Base-by-base conservation (phyloP, 1,140 invertebrate genomes). In the Hyles euphorbiae region DNA sequence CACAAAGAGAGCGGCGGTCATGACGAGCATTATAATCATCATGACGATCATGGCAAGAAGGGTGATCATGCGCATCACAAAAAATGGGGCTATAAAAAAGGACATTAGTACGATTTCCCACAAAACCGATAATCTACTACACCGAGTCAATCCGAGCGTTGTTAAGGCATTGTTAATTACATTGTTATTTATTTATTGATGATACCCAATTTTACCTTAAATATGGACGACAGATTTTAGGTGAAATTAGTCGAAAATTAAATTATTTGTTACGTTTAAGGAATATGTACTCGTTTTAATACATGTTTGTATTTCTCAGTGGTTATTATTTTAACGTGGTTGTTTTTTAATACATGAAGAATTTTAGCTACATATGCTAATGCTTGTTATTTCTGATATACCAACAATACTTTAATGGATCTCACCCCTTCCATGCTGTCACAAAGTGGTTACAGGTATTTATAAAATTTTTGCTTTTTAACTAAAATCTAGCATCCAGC, bases 31-130 rank as follows among this genome's bases (percentile, higher is more conserved):
- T 79, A 91, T 51, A 90, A 92, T 11, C 91, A 93, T 66, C 91
- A 93, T 60, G 83, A 90, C 34, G 90, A 93, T 62, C 91, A 92
- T 69, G 92, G 90, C 55, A 92, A 93, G 78, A 93, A 93, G 67
- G 92, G 90, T 10, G 91, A 91, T 22, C 89, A 92, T 70, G 85
- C 89, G n/a, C 80, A 86, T 64, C 84, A 88, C 57, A 88, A 90
- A 68, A 89, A 90, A 58, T 88, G 86, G 51, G 91, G 90, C 1
- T 90, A 86, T 34, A 90, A 91, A 2, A 89, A 89, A 55, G 88
- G 90, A 3, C 90, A 91, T 54, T 91, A 56, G 33, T 11, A 33
- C 4, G 43, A 32, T 10, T 10, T 3, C 11, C 32, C 34, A 32
- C 5, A 33, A 11, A 7, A 32, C 32, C 46, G 33, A 32, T 9